These are phyloP conservation scores for Crenuchus spilurus DNA, from an alignment of 2,797 vertebrate species.

Conservation along the genomic window DNA sequence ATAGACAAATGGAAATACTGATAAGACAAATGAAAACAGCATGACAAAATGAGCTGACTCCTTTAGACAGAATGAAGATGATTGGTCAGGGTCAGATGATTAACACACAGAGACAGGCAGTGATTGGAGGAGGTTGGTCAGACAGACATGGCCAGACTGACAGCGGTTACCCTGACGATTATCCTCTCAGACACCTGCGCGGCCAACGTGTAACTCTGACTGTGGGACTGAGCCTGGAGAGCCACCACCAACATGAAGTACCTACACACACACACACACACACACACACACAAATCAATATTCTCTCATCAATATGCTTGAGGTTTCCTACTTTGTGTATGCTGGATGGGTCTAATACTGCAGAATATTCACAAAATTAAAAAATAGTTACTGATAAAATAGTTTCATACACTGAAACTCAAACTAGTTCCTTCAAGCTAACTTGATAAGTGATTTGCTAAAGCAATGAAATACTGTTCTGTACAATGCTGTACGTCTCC, in stretches of 20 bases:
- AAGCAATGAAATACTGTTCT: background rate
- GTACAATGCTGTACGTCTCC: background rate
- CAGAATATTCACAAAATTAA: background rate
- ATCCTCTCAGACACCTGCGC: slow-evolving; percentile 98
- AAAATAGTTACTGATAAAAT: too few relatives aligned
- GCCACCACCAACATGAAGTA: slow-evolving; percentile 99
- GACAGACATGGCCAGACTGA: slow-evolving; percentile 82
- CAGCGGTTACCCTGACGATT: slow-evolving; percentile 92
- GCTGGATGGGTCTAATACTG: background rate
- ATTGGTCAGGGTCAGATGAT: slow-evolving; percentile 29
- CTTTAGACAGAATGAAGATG: slow-evolving; percentile 9
- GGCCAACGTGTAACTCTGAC: slow-evolving; percentile 93
- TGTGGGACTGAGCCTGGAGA: slow-evolving; percentile 92
- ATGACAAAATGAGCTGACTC: background rate
- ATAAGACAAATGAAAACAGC: background rate
- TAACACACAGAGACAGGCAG: slow-evolving; percentile 49
- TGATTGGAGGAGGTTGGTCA: slow-evolving; percentile 69
- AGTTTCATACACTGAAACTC: too few relatives aligned
- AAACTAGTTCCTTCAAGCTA: too few relatives aligned
- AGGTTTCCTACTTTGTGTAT: too few relatives aligned
- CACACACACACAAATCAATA: slow-evolving; percentile 16
- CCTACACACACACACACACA: slow-evolving; percentile 70
- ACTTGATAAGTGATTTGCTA: background rate
- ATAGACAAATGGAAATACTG: background rate
- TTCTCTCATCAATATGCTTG: background rate